phyloP scores from a whole-genome alignment of 2,113 vertebrate species.

The Erpornis zantholeuca region DNA sequence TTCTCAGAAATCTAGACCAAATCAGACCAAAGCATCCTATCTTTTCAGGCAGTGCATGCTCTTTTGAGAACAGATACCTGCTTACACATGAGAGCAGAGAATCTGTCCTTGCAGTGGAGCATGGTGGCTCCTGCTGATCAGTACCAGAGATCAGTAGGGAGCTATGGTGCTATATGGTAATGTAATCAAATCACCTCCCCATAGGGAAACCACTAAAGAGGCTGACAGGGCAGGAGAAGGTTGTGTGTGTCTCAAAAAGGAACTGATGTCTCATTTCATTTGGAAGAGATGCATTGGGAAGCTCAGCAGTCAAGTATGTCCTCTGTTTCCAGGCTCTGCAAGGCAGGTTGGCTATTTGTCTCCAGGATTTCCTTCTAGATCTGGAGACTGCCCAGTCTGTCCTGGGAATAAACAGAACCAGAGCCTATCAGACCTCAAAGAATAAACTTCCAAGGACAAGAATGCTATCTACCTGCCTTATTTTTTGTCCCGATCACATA shows the following conservation, averaged over 20 bases:
- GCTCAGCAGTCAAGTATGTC: background rate
- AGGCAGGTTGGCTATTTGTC: background rate
- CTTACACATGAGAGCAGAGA: background rate
- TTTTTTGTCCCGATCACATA: background rate
- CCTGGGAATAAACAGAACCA: background rate
- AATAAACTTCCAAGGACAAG: background rate
- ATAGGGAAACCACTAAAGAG: background rate
- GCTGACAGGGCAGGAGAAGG: background rate
- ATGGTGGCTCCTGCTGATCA: background rate
- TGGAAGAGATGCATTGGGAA: background rate
- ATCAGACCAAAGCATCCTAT: background rate
- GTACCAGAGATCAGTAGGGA: background rate
- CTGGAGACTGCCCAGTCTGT: background rate
- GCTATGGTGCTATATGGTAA: background rate
- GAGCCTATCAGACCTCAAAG: background rate
- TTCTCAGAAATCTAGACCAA: background rate
- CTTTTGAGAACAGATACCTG: background rate
- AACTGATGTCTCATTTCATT: background rate
- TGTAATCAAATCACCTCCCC: background rate
- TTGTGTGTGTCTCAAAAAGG: background rate
- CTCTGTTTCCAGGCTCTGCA: background rate
- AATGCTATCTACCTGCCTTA: background rate
- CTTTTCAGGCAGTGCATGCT: background rate
- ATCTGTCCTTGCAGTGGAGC: background rate
- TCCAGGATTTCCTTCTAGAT: background rate